Conservation (phyloP, 2,888 invertebrate genomes). For the Ophion ellenae region DNA sequence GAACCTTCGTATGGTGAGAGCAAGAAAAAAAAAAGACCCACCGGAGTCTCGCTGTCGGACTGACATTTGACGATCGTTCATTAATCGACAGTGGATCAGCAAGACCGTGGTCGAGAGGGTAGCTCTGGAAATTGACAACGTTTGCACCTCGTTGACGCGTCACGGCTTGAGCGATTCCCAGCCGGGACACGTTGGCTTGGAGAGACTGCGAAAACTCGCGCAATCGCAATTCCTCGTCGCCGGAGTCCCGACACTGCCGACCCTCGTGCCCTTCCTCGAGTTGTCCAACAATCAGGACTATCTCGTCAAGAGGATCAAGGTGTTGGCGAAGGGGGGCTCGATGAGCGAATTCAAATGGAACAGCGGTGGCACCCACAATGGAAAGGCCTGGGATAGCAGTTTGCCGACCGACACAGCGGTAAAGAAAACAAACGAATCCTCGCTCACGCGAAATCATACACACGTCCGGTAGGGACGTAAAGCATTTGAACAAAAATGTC, state of each 20-base stretch:
- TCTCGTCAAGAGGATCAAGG: constrained; percentile 90
- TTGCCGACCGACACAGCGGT: constrained; percentile 95
- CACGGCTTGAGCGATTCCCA: constrained; percentile 89
- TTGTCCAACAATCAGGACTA: constrained; percentile 94
- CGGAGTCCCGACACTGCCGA: constrained; percentile 86
- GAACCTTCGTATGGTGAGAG: constrained; percentile 89
- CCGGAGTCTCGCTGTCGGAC: constrained; percentile 1
- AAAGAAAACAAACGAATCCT: constrained; percentile 71
- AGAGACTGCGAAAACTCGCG: constrained; percentile 90
- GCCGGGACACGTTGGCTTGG: constrained; percentile 89
- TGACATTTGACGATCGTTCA: constrained; percentile 3
- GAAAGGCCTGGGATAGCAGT: constrained; percentile 92
- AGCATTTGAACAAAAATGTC: neutral
- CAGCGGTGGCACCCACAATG: constrained; percentile 90
- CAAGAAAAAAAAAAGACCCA: neutral
- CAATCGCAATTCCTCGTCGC: constrained; percentile 85
- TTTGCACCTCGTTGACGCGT: constrained; percentile 89
- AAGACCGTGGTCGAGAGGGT: constrained; percentile 92
- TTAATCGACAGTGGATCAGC: constrained; percentile 90
- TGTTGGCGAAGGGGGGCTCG: constrained; percentile 92
- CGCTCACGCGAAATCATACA: neutral
- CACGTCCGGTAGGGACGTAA: neutral
- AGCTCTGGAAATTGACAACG: constrained; percentile 89
- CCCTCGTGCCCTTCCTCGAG: constrained; percentile 92
- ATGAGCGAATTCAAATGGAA: constrained; percentile 96